Evolutionary conservation across 2,888 invertebrate genomes (phyloP).

Genomic region (Stictocephala bisonia): DNA sequence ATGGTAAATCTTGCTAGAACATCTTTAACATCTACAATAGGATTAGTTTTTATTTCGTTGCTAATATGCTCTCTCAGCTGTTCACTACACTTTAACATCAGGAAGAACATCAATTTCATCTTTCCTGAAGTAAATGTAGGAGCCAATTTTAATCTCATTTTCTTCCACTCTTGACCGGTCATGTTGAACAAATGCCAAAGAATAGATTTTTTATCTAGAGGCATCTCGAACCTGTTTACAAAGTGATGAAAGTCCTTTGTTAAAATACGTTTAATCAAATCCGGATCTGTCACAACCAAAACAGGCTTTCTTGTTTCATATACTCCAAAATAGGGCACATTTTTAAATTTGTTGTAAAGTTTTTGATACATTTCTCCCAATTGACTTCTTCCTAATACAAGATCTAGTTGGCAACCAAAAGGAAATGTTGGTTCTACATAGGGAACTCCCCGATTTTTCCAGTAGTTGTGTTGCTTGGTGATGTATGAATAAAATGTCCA

Average conservation of each 20-base stretch:
- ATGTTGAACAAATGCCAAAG: slow-evolving; percentile 64
- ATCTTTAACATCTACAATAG: slow-evolving; percentile 69
- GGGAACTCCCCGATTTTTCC: slow-evolving; percentile 66
- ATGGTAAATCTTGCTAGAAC: slow-evolving; percentile 69
- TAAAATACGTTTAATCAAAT: slow-evolving; percentile 70
- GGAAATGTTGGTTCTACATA: slow-evolving; percentile 64
- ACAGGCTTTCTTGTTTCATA: slow-evolving; percentile 62
- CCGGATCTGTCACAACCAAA: slow-evolving; percentile 69
- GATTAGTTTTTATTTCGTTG: slow-evolving; percentile 15
- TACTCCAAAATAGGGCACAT: slow-evolving; percentile 4
- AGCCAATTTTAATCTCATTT: slow-evolving; percentile 67
- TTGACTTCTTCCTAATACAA: slow-evolving; percentile 63
- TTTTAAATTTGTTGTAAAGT: slow-evolving; percentile 24
- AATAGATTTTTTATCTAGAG: slow-evolving; percentile 62
- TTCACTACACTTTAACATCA: slow-evolving; percentile 66
- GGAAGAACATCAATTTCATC: slow-evolving; percentile 67
- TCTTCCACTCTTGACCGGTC: slow-evolving; percentile 62
- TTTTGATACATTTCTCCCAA: slow-evolving; percentile 64
- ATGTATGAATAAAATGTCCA: slow-evolving; percentile 59
- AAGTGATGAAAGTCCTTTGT: slow-evolving; percentile 72
- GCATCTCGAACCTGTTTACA: slow-evolving; percentile 65
- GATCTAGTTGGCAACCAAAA: neutral
- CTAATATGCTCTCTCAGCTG: slow-evolving; percentile 65
- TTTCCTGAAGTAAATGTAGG: slow-evolving; percentile 70
- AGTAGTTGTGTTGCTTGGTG: slow-evolving; percentile 66